Base-by-base conservation (phyloP, 2,797 vertebrate genomes). In the Chelon auratus region DNA sequence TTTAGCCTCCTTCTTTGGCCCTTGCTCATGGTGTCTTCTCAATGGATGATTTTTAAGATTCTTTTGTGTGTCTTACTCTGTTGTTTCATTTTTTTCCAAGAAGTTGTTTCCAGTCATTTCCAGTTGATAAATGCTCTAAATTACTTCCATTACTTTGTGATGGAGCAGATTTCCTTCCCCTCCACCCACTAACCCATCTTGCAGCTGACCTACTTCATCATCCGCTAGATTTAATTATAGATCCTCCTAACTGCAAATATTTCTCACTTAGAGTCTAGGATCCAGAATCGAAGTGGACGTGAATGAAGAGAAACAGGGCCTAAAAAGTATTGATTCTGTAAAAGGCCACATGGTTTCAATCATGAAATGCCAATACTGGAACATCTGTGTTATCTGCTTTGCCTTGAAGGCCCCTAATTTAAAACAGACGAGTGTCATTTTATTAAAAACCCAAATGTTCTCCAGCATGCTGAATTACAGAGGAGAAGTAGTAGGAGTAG, bases 321-420 rank as follows among this genome's bases (percentile, higher is more conserved):
- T 95, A 91, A 94, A 94, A 93, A 91, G 92, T 94, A 97, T 96
- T 94, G 96, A 96, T 96, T 96, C 95, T 94, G 63, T 68, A 90
- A 95, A 94, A 85, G 69, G 91, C 93, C 94, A 88, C 94, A 93
- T 94, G 93, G 94, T 94, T 95, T 96, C 93, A 94, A 94, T 96
- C 95, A 94, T 90, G 62, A 95, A 95, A 96, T 94, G 95, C 95
- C 95, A 96, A 95, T 96, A 94, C 91, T 91, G 92, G 55, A 93
- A 93, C 93, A 89, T 93, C 93, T 94, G 93, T 89, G 92, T 94
- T 91, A 92, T 93, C 92, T 93, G 90, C 92, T 96, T 95, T 94
- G 94, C 94, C 93, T 93, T 91, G 93, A 74, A 33, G 62, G 63
- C 0, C 48, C 59, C 68, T 70, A 62, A 63, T 65, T 63, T 54